Percentiles rank a stretch among this genome's conserved stretches.
phyloP scores from a whole-genome alignment of 23 tunicate genomes.

The Trididemnum miniatum region DNA sequence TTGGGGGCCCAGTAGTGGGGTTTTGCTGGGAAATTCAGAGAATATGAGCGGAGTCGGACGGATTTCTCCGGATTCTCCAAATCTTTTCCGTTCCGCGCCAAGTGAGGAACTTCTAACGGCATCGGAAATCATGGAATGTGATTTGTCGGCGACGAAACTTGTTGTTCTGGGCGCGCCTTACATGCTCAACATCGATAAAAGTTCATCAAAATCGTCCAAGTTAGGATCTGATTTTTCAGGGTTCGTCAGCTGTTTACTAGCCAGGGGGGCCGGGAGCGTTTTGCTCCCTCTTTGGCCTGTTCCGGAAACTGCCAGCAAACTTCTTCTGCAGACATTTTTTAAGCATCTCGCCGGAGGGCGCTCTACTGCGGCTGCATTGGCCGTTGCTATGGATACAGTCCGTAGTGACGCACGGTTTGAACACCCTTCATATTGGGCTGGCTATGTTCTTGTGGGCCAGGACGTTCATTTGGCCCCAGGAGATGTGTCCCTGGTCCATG shows the following conservation, averaged over 20 bases:
- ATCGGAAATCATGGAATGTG: constrained; percentile 21
- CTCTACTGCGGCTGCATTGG: constrained; percentile 34
- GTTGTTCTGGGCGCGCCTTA: constrained; percentile 65
- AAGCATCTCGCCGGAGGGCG: constrained; percentile 24
- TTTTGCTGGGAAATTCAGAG: constrained; percentile 6
- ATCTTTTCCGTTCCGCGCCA: neutral
- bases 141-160: constrained; percentile 47
- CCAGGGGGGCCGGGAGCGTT: constrained; percentile 26
- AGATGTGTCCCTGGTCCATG: constrained; percentile 23
- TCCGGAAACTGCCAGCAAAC: constrained; percentile 68
- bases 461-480: constrained; percentile 19
- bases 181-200: neutral
- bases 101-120: neutral
- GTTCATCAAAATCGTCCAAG: neutral
- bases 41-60: neutral
- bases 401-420: constrained; percentile 57
- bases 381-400: constrained; percentile 39
- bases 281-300: constrained; percentile 79
- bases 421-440: constrained; percentile 93
- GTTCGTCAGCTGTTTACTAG: constrained; percentile 13
- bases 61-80: too few species aligned
- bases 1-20: constrained; percentile 7
- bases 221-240: neutral
- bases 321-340: constrained; percentile 49
- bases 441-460: constrained; percentile 65